phyloP scores from a whole-genome alignment of 1,140 invertebrate genomes.

The Marisa cornuarietis region DNA sequence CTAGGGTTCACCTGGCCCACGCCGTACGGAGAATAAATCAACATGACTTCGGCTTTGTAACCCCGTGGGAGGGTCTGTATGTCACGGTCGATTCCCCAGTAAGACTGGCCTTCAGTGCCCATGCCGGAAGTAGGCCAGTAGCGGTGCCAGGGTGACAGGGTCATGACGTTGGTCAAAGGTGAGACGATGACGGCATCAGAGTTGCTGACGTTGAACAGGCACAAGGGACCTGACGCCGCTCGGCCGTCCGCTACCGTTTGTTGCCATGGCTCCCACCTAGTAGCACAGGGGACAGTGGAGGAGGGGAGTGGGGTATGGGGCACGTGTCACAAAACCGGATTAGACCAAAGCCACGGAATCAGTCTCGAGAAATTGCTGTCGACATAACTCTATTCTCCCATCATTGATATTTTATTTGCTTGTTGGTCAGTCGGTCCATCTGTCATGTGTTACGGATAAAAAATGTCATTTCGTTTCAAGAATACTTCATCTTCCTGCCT shows the following conservation, averaged over 20 bases:
- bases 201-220: conserved; percentile 4
- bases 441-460: no score
- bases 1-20: background rate
- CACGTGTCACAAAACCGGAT: no score
- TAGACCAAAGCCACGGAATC: no score
- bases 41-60: conserved; percentile 6
- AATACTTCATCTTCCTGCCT: no score
- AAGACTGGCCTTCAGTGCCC: conserved; percentile 1
- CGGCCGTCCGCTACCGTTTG: background rate
- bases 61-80: background rate
- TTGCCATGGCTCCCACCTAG: background rate
- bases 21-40: conserved; percentile 6
- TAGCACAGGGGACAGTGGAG: no score
- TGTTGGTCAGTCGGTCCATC: no score
- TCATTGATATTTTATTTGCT: no score
- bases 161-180: conserved; percentile 6
- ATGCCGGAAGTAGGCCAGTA: background rate
- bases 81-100: conserved; percentile 16
- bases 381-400: no score
- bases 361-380: no score
- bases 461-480: no score
- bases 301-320: no score
- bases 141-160: conserved; percentile 9
- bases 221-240: background rate
- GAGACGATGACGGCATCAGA: background rate